Base-by-base conservation (phyloP, 2,888 invertebrate species). In the Andrena camellia region DNA sequence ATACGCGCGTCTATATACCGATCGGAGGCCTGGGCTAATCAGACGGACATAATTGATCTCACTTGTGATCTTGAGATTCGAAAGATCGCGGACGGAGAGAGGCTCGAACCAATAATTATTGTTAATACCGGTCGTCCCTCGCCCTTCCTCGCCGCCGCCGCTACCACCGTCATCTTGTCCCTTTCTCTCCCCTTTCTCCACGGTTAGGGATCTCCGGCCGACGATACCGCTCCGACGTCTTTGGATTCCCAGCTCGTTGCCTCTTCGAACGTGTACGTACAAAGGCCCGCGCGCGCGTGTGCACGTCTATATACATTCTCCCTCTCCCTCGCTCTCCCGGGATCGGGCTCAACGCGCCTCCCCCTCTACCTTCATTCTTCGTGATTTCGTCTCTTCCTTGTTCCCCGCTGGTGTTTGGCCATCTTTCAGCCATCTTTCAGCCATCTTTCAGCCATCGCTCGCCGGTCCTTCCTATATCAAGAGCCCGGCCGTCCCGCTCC, bases 91-190 rank as follows among this genome's bases (percentile, higher is more conserved):
- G 90, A 92, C 90, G 89, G 91, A 91, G 91, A 91, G 92, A 92
- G 92, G 92, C 91, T 93, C 93, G 92, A 93, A 93, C 93, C 93
- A 93, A 93, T 93, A 93, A 93, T 93, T 93, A 93, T 93, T 93
- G 92, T 93, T 93, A 93, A 93, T 93, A 92, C 90, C 91, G 89
- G 85, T 86, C 89, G 86, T 85, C 88, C 83, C 86, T 84, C 68
- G 81, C 78, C 78, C 86, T 73, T 66, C 80, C 67, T 48, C 78
- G 54, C 59, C 81, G 54, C 59, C 81, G 35, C 66, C 54, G 29
- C 66, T 31, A n/a, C 75, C 68, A n/a, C 81, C 62, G 59, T 64
- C 54, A 8, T 72, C 74, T 68, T 6, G 26, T 78, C 75, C 68
- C 69, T 62, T 29, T 35, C 67, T 79, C 75, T 62, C 42, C 42